Evolutionary conservation across 2,888 invertebrate genomes (phyloP), one percentile per base, ranked within the genome.

Genomic region (Alentia gelatinosa): DNA sequence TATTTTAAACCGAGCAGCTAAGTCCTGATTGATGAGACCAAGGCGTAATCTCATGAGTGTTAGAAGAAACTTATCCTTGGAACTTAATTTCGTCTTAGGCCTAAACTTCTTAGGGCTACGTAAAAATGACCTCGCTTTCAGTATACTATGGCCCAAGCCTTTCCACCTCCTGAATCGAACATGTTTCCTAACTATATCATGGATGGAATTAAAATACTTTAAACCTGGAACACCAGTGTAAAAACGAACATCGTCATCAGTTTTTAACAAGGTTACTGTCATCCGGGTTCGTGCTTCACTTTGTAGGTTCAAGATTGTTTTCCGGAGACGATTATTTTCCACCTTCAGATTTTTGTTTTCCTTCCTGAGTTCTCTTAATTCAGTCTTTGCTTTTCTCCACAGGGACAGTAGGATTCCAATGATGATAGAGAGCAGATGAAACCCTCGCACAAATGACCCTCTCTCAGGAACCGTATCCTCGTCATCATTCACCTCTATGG

Each of bases 31-130:
- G 3, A 89, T 1, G 4, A 89, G 50, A 33, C 89, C 89, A 26
- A 89, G 74, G 0, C 74, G 5, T 15, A 89, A 30, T 89, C 39
- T 89, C 74, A 89, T 89, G 3, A 89, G 39, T 39, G 89, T 74
- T 12, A 89, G 42, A 7, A 89, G 30, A 74, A 89, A 30, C 26
- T 89, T 74, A 89, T 89, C 89, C 30, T 37, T 19, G 3, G 37
- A 56, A 19, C 56, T 56, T 56, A 75, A 7, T 26, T 75, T 75
- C 1, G 75, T 75, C 37, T 75, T 75, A 3, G 37, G 75, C 7
- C 75, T 33, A 35, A 33, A 75, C 19, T 75, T 75, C 75, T 75
- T 75, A 1, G 75, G 33, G 19, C 26, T 75, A 7, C 1, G 19
- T 7, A 3, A n/a, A 12, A 56, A 56, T 3, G 3, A 1, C 1